A percentile compares a stretch with the other conserved stretches of the same genome.
phyloP scores from a whole-genome alignment of 2,888 invertebrate genomes.

The Meta bourneti region DNA sequence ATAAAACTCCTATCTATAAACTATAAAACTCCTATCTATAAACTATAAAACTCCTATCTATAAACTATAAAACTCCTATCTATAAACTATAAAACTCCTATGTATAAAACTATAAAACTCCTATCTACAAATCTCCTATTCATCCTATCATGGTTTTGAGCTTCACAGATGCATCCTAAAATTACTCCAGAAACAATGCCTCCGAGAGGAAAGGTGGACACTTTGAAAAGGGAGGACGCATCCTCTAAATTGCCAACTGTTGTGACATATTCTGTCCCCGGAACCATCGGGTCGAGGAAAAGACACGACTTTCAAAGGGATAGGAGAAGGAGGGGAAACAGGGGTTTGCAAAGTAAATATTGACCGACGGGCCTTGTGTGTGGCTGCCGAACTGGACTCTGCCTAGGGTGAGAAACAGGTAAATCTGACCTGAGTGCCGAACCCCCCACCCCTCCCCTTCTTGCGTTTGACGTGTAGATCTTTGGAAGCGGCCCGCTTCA shows the following conservation, averaged over 20 bases:
- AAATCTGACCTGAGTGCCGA: constrained; percentile 53
- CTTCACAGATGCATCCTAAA: too few species aligned
- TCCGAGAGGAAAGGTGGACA: too few species aligned
- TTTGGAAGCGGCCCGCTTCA: constrained; percentile 20
- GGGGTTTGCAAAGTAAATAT: constrained; percentile 70
- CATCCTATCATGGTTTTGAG: too few species aligned
- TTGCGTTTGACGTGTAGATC: neutral
- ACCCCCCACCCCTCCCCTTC: neutral
- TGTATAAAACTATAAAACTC: too few species aligned
- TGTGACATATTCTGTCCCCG: constrained; percentile 31
- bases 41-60: too few species aligned
- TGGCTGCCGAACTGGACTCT: constrained; percentile 34
- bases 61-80: too few species aligned
- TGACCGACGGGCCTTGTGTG: constrained; percentile 63
- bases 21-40: too few species aligned
- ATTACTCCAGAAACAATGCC: too few species aligned
- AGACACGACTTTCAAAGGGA: constrained; percentile 55
- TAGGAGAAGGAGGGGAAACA: constrained; percentile 7
- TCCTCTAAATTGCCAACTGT: constrained; percentile 24
- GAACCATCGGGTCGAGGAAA: constrained; percentile 54
- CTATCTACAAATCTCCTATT: too few species aligned
- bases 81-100: too few species aligned
- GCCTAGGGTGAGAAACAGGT: constrained; percentile 49
- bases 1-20: too few species aligned
- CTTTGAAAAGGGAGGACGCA: neutral